Evolutionary conservation across 2,888 invertebrate genomes (phyloP).

Genomic region (Gymnoscelis rufifasciata): DNA sequence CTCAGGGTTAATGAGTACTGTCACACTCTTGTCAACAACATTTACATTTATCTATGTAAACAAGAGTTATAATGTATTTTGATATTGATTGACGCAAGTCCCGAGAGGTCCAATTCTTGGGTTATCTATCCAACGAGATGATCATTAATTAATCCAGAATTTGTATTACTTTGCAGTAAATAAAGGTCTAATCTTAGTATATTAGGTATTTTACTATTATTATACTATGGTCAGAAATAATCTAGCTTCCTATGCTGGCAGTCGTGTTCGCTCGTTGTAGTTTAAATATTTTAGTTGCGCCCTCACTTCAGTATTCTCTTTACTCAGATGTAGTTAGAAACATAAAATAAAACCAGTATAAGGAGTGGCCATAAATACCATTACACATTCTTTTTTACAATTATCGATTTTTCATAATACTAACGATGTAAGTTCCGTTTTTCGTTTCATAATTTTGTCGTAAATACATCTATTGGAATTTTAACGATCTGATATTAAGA

Average conservation of each 20-base stretch:
- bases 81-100: constrained; percentile 61
- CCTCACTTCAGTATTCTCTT: neutral
- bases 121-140: constrained; percentile 50
- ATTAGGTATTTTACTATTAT: constrained; percentile 31
- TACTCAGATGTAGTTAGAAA: no score
- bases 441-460: constrained; percentile 4
- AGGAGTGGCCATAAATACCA: no score
- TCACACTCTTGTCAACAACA: constrained; percentile 52
- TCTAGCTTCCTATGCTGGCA: constrained; percentile 30
- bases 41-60: constrained; percentile 37
- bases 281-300: neutral
- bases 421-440: constrained; percentile 5
- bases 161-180: constrained; percentile 27
- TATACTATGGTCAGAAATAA: constrained; percentile 34
- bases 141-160: constrained; percentile 52
- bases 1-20: constrained; percentile 57
- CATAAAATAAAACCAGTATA: no score
- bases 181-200: constrained; percentile 29
- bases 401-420: no score
- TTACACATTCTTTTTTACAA: no score
- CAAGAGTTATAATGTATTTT: constrained; percentile 40
- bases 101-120: constrained; percentile 46
- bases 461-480: no score
- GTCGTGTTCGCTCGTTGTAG: constrained; percentile 24
- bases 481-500: no score